Conservation (phyloP, 2,113 vertebrate genomes). For the Paratilapia polleni region DNA sequence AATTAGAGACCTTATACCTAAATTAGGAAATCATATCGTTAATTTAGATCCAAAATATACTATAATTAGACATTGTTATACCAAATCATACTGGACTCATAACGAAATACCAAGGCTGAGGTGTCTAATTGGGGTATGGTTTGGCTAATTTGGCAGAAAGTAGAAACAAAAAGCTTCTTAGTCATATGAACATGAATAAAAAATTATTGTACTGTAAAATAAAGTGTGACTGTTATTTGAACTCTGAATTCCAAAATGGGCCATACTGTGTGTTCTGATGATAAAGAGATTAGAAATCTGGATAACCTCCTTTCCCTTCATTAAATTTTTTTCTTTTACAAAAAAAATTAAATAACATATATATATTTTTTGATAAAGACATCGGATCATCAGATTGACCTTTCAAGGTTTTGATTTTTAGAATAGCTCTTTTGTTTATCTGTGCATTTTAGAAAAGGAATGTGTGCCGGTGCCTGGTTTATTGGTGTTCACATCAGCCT, state of each 20-base stretch:
- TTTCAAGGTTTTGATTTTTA: neutral
- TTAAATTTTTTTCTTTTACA: neutral
- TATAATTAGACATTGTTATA: too few species aligned
- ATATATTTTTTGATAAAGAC: neutral
- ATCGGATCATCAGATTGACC: neutral
- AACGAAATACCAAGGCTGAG: too few species aligned
- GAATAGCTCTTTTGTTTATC: neutral
- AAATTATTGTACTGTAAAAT: neutral
- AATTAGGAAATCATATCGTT: too few species aligned
- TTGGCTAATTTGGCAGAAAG: too few species aligned
- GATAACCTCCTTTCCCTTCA: too few species aligned
- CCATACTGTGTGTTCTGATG: neutral
- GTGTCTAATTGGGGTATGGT: too few species aligned
- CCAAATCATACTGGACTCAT: neutral
- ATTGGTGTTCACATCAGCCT: conserved; percentile 68
- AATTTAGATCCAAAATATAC: too few species aligned
- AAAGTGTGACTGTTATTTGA: neutral
- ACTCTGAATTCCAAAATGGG: neutral
- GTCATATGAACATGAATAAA: too few species aligned
- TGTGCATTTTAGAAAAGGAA: conserved; percentile 34
- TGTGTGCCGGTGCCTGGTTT: conserved; percentile 60
- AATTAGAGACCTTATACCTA: too few species aligned
- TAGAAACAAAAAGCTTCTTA: too few species aligned
- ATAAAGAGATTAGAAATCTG: too few species aligned
- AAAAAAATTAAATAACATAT: neutral